phyloP scores from a whole-genome alignment of 2,888 invertebrate genomes.

The Phytoseiulus persimilis region DNA sequence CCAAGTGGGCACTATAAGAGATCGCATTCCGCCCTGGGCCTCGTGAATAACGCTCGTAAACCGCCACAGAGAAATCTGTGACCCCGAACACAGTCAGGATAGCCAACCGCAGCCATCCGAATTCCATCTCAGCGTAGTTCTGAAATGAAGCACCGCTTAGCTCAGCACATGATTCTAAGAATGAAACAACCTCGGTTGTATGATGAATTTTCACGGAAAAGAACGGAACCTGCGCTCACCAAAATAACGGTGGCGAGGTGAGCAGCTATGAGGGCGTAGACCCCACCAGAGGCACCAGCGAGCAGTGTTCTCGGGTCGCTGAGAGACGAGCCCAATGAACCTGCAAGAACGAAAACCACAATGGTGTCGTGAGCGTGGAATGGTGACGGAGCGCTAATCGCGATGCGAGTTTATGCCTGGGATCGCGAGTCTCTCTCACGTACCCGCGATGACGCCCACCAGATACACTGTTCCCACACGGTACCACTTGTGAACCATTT shows the following conservation, averaged over 20 bases:
- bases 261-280: constrained; percentile 84
- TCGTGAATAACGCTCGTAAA: constrained; percentile 74
- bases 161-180: constrained; percentile 25
- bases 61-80: constrained; percentile 77
- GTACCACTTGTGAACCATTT: constrained; percentile 95
- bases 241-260: constrained; percentile 84
- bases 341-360: constrained; percentile 44
- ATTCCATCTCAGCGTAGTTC: constrained; percentile 98
- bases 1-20: constrained; percentile 87
- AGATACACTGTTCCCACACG: constrained; percentile 72
- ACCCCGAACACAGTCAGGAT: constrained; percentile 71
- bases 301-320: constrained; percentile 60
- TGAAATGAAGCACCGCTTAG: constrained; percentile 49
- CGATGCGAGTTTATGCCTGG: neutral
- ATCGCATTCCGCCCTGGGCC: constrained; percentile 49
- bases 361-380: neutral
- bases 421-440: constrained; percentile 35
- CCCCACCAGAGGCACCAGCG: constrained; percentile 90
- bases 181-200: neutral
- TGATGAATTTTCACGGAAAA: constrained; percentile 30
- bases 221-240: constrained; percentile 54
- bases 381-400: neutral
- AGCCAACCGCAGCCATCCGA: constrained; percentile 71
- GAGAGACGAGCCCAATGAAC: constrained; percentile 53
- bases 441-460: constrained; percentile 72